phyloP scores from a whole-genome alignment of 2,113 vertebrate genomes.

The Pteronura brasiliensis region DNA sequence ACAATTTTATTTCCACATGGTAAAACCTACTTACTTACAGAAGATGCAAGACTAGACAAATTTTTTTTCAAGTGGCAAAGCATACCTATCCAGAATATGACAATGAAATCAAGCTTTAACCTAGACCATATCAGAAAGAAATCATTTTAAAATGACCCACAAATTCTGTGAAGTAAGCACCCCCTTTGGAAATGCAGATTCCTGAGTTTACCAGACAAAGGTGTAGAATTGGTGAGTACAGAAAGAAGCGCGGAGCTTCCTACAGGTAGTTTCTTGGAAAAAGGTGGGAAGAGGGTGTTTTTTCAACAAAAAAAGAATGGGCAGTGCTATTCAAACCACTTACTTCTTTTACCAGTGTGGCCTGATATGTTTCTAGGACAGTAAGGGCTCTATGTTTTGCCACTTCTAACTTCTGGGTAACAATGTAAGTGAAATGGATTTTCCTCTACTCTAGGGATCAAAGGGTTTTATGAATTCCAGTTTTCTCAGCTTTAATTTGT shows the following conservation, averaged over 20 bases:
- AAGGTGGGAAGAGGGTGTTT: background rate
- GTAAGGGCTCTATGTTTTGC: background rate
- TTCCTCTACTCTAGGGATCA: background rate
- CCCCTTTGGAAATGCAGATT: background rate
- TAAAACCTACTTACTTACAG: background rate
- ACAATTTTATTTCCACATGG: background rate
- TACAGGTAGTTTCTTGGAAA: background rate
- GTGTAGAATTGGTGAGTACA: background rate
- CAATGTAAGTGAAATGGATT: background rate
- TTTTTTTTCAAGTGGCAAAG: background rate
- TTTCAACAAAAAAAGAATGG: background rate
- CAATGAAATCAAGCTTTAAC: background rate
- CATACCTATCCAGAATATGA: background rate
- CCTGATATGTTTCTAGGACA: background rate
- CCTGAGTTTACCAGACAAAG: background rate
- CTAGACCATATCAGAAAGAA: background rate
- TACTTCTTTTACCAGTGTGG: background rate
- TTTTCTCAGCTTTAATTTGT: background rate
- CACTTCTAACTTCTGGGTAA: background rate
- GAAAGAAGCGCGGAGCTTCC: background rate
- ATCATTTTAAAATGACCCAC: background rate
- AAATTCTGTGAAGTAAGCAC: background rate
- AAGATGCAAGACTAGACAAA: constrained; percentile 34
- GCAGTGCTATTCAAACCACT: background rate
- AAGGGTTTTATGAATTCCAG: background rate